Evolutionary conservation across 2,113 vertebrate genomes (phyloP), one percentile per base, ranked within the genome.

Genomic region (Misgurnus mizolepis): DNA sequence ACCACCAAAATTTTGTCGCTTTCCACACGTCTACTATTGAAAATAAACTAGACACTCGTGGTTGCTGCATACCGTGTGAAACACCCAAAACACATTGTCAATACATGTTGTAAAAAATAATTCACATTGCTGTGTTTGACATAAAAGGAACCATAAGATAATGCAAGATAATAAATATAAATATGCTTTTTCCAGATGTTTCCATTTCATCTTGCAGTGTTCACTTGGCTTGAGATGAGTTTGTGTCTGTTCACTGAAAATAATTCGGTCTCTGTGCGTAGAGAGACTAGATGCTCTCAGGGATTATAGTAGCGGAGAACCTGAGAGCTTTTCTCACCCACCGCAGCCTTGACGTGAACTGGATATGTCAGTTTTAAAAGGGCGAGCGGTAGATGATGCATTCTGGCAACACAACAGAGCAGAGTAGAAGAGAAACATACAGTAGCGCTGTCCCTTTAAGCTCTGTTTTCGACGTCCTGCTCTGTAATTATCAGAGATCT

Each of bases 401-500:
- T 64, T 49, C 72, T 75, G 72, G 58, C 41, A 62, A 64, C 58
- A 64, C 18, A 62, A 49, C 72, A 49, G 18, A 70, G 49, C 9
- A 11, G 73, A 56, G 64, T 67, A 55, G 22, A 62, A 10, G 12
- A 75, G 58, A 75, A 64, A 64, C 72, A 34, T 49, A 62, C 72
- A 62, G 58, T 61, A 49, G 41, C 14, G 18, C 7, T 27, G 58
- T 73, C 14, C 43, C 78, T 49, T 60, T 68, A 67, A 67, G 64
- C 60, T 82, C 56, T 73, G 58, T 77, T 81, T 67, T 81, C 82
- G 67, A 43, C 27, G 45, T 82, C 81, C 86, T 75, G 88, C 76
- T 80, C 80, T 87, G 84, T 89, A 89, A 91, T 89, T 91, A 89
- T 85, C 79, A 72, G 78, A 80, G 86, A 89, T 87, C 85, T 84